A percentile compares a stretch with the other conserved stretches of the same genome.
Evolutionary conservation across 2,797 vertebrate species (phyloP).

Genomic region (Orestias chungarensis): DNA sequence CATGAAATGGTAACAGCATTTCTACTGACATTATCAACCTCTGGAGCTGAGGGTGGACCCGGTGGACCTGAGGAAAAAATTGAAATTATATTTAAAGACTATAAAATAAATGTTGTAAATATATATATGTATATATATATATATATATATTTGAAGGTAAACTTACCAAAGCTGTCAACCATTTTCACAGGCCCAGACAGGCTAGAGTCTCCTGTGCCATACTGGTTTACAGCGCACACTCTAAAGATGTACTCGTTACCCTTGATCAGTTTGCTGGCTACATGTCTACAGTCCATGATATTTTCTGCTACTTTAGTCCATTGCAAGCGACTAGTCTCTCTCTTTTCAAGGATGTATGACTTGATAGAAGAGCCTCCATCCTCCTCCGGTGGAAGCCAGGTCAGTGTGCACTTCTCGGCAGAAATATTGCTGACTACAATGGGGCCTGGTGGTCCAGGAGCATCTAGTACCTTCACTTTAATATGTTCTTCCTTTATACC

Average conservation of each 20-base stretch:
- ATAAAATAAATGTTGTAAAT: no score
- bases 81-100: no score
- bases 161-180: slow-evolving; percentile 94
- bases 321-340: slow-evolving; percentile 96
- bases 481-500: slow-evolving; percentile 94
- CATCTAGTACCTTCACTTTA: slow-evolving; percentile 94
- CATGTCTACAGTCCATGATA: slow-evolving; percentile 89
- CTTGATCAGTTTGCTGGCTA: slow-evolving; percentile 93
- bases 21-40: slow-evolving; percentile 91
- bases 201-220: slow-evolving; percentile 91
- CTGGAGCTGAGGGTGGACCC: slow-evolving; percentile 94
- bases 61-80: slow-evolving; percentile 84
- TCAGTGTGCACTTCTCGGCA: slow-evolving; percentile 95
- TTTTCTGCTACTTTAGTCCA: slow-evolving; percentile 97
- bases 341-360: slow-evolving; percentile 95
- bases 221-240: slow-evolving; percentile 94
- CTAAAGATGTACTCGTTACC: slow-evolving; percentile 99
- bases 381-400: slow-evolving; percentile 95
- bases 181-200: slow-evolving; percentile 95
- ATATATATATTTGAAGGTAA: no score
- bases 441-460: slow-evolving; percentile 95
- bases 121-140: no score
- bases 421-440: slow-evolving; percentile 94
- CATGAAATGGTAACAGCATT: slow-evolving; percentile 92
- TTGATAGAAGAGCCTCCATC: slow-evolving; percentile 94